Evolutionary conservation across 1,140 invertebrate genomes (phyloP), one percentile per base, ranked within the genome.

Genomic region (Drosophila nannoptera): DNA sequence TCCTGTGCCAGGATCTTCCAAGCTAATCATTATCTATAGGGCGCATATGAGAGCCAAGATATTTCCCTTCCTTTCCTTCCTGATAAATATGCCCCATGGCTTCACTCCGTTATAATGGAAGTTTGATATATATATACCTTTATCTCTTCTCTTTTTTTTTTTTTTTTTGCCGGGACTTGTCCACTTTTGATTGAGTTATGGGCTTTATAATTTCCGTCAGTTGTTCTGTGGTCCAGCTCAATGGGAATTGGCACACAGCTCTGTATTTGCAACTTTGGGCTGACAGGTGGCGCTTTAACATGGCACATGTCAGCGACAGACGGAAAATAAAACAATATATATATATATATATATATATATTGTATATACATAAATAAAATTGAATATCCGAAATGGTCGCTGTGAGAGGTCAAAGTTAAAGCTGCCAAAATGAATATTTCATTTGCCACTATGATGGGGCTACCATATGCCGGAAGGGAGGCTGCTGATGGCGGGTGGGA

Each of bases 351-450:
- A 11, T 36, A 11, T 45, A 9, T 14, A 22, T 16, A 22, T 2
- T 36, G 2, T 45, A 9, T 14, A 22, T 16, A 22, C 1, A 22
- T 22, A 22, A n/a, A 42, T 12, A 42, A 7, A 43, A 43, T 50
- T 40, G 48, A 62, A 71, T 75, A 75, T 80, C 56, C 35, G 31
- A 58, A 72, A 61, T 48, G 36, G n/a, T 16, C 12, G 35, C 12
- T 40, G 14, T 14, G 46, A 40, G 42, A 14, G 31, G 4, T 14
- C 29, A 42, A 55, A 67, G 61, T 68, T 73, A 50, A 55, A 67
- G 63, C 52, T 43, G 49, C 63, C 84, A 86, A 68, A 72, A 75
- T 78, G 81, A 84, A 81, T 84, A 80, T 84, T 84, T 84, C 64
- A 84, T 86, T 56, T 9, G 54, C 31, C 64, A 70, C 69, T 83